A percentile compares a stretch with the other conserved stretches of the same genome.
Conservation (phyloP, 2,797 vertebrate genomes). For the Acanthurus lineatus region DNA sequence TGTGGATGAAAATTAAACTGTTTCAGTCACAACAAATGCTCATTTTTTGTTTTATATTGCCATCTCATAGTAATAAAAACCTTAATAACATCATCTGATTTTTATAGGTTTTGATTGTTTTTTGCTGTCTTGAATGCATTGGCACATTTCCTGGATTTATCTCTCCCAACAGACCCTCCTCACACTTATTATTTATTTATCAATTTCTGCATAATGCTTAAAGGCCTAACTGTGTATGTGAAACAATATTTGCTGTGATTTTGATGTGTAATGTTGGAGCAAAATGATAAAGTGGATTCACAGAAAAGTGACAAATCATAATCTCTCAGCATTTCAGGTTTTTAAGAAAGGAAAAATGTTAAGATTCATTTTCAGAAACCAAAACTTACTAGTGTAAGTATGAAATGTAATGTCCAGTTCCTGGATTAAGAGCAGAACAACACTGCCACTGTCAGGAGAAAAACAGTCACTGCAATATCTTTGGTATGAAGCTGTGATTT, state of each 20-base stretch:
- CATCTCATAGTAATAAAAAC: not conserved
- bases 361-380: not conserved
- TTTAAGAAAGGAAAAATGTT: not conserved
- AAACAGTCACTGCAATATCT: constrained; percentile 53
- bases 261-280: constrained; percentile 7
- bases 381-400: not conserved
- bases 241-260: constrained; percentile 11
- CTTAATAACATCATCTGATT: not conserved
- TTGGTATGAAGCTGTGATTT: not conserved
- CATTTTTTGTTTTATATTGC: not conserved
- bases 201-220: constrained; percentile 4
- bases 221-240: constrained; percentile 7
- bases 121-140: not conserved
- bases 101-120: not conserved
- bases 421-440: constrained; percentile 48
- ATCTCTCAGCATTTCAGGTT: not conserved
- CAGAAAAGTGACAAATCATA: not conserved
- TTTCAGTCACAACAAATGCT: not conserved
- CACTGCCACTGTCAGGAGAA: constrained; percentile 72
- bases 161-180: not conserved
- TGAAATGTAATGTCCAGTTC: not conserved
- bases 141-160: not conserved
- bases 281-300: constrained; percentile 1
- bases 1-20: not conserved
- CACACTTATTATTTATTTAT: constrained; percentile 1